These are phyloP conservation scores for Prionailurus viverrinus DNA, from an alignment of 2,113 vertebrate genomes.

Conservation along the genomic window DNA sequence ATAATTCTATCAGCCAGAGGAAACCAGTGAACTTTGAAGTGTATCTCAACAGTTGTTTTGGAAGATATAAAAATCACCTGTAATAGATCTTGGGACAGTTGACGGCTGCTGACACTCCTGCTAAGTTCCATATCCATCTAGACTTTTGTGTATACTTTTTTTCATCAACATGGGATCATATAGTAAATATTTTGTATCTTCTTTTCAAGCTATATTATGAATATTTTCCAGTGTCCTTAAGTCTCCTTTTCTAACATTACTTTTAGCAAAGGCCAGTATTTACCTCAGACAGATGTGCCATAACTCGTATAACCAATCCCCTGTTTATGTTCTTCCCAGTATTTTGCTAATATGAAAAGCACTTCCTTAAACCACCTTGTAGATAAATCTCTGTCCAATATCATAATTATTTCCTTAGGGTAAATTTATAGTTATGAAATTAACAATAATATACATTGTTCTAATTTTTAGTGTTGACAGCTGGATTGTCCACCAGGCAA, in stretches of 20 bases:
- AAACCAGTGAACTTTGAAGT: constrained; percentile 34
- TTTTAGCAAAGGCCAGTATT: not conserved
- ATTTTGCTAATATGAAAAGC: constrained; percentile 48
- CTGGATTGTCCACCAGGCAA: not conserved
- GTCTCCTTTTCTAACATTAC: not conserved
- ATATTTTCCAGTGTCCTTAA: not conserved
- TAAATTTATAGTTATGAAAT: constrained; percentile 37
- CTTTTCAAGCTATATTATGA: not conserved
- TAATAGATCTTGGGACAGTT: not conserved
- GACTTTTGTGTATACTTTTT: not conserved
- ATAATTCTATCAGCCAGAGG: constrained; percentile 1
- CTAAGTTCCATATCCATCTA: not conserved
- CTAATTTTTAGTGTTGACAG: not conserved
- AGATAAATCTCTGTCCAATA: constrained; percentile 23
- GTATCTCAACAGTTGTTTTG: not conserved
- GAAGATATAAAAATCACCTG: constrained; percentile 16
- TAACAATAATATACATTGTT: not conserved
- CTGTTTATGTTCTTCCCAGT: constrained; percentile 34
- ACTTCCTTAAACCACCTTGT: constrained; percentile 42
- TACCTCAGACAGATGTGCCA: not conserved
- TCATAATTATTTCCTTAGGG: constrained; percentile 43
- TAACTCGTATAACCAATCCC: not conserved
- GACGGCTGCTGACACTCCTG: not conserved
- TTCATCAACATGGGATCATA: not conserved
- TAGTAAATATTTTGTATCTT: not conserved